These are phyloP conservation scores for Amblyornis subalaris DNA, from an alignment of 2,113 vertebrate species.

Conservation along the genomic window DNA sequence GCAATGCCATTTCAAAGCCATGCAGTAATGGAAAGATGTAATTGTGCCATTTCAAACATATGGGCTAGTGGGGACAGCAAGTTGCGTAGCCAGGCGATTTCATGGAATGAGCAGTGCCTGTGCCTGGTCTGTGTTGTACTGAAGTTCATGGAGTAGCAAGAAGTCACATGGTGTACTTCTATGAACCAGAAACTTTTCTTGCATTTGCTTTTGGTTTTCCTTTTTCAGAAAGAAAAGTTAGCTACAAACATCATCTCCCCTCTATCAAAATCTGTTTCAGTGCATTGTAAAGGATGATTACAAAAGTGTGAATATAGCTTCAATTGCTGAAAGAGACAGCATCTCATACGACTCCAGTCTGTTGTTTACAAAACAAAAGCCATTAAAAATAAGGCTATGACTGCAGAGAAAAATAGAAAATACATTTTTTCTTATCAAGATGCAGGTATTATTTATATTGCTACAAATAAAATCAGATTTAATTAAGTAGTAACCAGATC, in stretches of 20 bases:
- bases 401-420: background rate
- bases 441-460: background rate
- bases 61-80: background rate
- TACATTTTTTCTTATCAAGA: background rate
- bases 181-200: background rate
- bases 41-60: background rate
- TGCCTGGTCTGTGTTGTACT: background rate
- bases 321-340: background rate
- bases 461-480: background rate
- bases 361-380: background rate
- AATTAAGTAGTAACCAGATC: background rate
- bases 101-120: background rate
- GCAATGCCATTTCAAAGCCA: background rate
- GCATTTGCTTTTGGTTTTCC: background rate
- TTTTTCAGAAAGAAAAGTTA: background rate
- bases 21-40: constrained; percentile 13
- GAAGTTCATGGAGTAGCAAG: background rate
- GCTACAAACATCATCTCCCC: background rate
- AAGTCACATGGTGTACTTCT: background rate
- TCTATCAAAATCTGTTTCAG: background rate
- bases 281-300: background rate
- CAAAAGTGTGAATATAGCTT: background rate
- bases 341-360: background rate
- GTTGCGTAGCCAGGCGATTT: background rate
- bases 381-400: background rate